A percentile compares a stretch with the other conserved stretches of the same genome.
Evolutionary conservation across 2,113 vertebrate genomes (phyloP).

Genomic region (Cynoglossus semilaevis): DNA sequence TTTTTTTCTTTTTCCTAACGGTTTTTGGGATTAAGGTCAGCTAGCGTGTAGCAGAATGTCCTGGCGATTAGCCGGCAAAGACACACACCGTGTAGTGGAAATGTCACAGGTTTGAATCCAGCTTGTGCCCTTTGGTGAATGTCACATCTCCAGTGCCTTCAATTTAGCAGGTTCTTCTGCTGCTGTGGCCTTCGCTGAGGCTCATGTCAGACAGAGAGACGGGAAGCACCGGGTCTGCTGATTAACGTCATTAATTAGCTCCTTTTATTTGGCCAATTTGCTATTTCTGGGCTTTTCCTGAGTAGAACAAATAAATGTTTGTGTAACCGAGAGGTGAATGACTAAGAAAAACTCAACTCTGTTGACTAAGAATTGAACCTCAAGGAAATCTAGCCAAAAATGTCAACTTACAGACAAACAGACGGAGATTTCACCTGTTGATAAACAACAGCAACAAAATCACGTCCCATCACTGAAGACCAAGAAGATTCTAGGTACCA

Average conservation of each 20-base stretch:
- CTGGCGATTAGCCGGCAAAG: conserved; percentile 14
- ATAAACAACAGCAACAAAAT: too few relatives aligned
- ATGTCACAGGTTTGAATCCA: conserved; percentile 59
- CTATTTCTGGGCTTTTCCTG: too few relatives aligned
- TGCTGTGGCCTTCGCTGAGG: conserved; percentile 3
- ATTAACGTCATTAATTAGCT: background rate
- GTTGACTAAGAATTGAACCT: too few relatives aligned
- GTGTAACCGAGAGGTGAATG: too few relatives aligned
- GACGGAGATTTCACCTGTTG: too few relatives aligned
- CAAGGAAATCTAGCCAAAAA: too few relatives aligned
- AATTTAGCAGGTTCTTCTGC: conserved; percentile 13
- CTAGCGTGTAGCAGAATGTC: conserved; percentile 14
- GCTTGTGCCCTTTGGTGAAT: conserved; percentile 55
- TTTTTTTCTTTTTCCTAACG: background rate
- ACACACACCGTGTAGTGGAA: conserved; percentile 19
- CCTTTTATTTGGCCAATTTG: too few relatives aligned
- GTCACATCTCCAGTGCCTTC: conserved; percentile 32
- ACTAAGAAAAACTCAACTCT: too few relatives aligned
- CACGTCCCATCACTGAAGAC: too few relatives aligned
- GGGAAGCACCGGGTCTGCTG: background rate
- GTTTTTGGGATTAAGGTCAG: conserved; percentile 24
- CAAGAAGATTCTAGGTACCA: too few relatives aligned
- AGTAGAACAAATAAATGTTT: too few relatives aligned
- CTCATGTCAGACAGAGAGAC: conserved; percentile 1
- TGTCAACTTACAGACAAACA: too few relatives aligned